A percentile compares a stretch with the other conserved stretches of the same genome.
These are phyloP conservation scores for Myotis davidii DNA, from an alignment of 2,113 vertebrate species.

Conservation along the genomic window DNA sequence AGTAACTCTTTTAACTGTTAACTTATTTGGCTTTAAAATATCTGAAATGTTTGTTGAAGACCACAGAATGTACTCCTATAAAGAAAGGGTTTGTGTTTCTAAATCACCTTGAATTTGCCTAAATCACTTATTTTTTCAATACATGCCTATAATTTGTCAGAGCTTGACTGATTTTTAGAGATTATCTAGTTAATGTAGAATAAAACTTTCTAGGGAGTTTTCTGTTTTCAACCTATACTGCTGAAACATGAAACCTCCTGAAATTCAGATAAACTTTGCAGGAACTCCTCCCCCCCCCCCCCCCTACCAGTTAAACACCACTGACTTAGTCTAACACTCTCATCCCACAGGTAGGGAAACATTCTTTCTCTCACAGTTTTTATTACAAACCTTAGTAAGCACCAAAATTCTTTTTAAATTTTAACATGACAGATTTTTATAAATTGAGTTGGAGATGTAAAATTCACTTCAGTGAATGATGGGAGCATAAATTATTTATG, in stretches of 20 bases:
- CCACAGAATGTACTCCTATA: slow-evolving; percentile 48
- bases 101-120: slow-evolving; percentile 30
- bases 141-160: slow-evolving; percentile 18
- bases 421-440: slow-evolving; percentile 58
- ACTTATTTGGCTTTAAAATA: slow-evolving; percentile 58
- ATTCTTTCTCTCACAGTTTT: slow-evolving; percentile 31
- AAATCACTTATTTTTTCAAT: background rate
- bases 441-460: slow-evolving; percentile 56
- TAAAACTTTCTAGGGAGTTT: slow-evolving; percentile 23
- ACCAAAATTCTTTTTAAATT: slow-evolving; percentile 60
- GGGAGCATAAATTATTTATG: slow-evolving; percentile 49
- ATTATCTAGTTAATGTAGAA: slow-evolving; percentile 48
- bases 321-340: slow-evolving; percentile 13
- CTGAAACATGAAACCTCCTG: background rate
- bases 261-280: slow-evolving; percentile 14
- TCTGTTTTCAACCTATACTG: slow-evolving; percentile 33
- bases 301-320: background rate
- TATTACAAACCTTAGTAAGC: slow-evolving; percentile 63
- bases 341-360: background rate
- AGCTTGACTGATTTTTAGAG: slow-evolving; percentile 48
- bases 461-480: slow-evolving; percentile 61
- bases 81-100: slow-evolving; percentile 47
- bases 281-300: background rate
- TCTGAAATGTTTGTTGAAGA: slow-evolving; percentile 45
- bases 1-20: slow-evolving; percentile 58